Percentiles rank a stretch among this genome's conserved stretches.
phyloP scores from a whole-genome alignment of 2,113 vertebrate genomes.

The Oceanites oceanicus region DNA sequence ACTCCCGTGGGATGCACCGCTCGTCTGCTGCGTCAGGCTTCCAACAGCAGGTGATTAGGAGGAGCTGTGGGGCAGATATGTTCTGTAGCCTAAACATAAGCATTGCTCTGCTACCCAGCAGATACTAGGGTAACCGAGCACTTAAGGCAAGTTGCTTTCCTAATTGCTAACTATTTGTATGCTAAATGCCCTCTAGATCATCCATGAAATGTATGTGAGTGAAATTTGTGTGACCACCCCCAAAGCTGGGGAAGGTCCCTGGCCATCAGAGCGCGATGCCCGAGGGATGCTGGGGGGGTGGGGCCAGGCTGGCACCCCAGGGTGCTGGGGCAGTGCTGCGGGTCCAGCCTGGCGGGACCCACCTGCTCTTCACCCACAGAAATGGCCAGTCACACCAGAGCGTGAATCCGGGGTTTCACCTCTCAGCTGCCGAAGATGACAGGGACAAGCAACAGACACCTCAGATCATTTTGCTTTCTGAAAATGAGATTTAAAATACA shows the following conservation, averaged over 20 bases:
- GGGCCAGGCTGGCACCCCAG: neutral
- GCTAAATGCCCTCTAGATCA: neutral
- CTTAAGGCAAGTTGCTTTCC: neutral
- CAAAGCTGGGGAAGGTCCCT: neutral
- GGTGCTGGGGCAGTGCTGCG: neutral
- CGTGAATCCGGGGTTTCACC: rapidly evolving
- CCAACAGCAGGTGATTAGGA: rapidly evolving
- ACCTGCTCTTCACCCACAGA: rapidly evolving
- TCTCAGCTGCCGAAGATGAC: rapidly evolving
- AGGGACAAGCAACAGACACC: no score
- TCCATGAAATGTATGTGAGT: rapidly evolving
- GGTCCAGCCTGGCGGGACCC: neutral
- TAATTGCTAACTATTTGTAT: rapidly evolving
- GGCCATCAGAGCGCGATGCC: rapidly evolving
- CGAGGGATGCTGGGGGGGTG: neutral
- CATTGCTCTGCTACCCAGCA: neutral
- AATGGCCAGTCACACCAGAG: rapidly evolving
- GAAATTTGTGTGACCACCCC: rapidly evolving
- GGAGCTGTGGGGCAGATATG: neutral
- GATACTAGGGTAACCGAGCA: no score
- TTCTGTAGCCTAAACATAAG: neutral
- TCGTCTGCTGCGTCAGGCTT: neutral
- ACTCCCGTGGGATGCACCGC: neutral
- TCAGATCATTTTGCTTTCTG: rapidly evolving
- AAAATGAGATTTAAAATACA: neutral